Percentiles rank a stretch among this genome's conserved stretches.
Evolutionary conservation across 2,888 invertebrate species (phyloP).

Genomic region (Philereme transversata): DNA sequence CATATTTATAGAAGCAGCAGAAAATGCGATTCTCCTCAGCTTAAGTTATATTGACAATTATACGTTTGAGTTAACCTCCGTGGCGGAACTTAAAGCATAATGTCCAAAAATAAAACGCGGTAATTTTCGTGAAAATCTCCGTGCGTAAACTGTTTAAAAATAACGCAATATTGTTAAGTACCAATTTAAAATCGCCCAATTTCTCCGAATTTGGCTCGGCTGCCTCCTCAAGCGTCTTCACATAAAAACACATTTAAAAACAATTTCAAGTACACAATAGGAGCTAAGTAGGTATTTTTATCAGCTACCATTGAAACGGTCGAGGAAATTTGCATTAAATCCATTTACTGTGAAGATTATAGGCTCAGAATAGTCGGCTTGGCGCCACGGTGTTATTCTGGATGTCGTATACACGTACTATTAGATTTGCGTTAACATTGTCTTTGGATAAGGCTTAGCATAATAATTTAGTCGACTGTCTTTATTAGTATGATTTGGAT

Average conservation of each 20-base stretch:
- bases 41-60: too few relatives aligned
- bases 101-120: not conserved
- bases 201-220: slow-evolving; percentile 33
- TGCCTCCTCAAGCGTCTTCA: slow-evolving; percentile 35
- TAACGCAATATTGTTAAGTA: slow-evolving; percentile 29
- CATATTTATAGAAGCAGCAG: too few relatives aligned
- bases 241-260: slow-evolving; percentile 51
- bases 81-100: not conserved
- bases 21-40: too few relatives aligned
- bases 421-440: slow-evolving; percentile 34
- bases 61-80: too few relatives aligned
- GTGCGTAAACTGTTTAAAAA: slow-evolving; percentile 26
- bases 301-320: slow-evolving; percentile 62
- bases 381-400: slow-evolving; percentile 51
- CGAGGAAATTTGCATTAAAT: slow-evolving; percentile 74
- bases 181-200: slow-evolving; percentile 34
- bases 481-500: slow-evolving; percentile 31
- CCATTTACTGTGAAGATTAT: slow-evolving; percentile 74
- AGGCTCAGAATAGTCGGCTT: slow-evolving; percentile 66
- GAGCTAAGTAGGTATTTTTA: slow-evolving; percentile 63
- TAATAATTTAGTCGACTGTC: slow-evolving; percentile 31
- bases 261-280: slow-evolving; percentile 62
- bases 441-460: slow-evolving; percentile 32
- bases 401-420: slow-evolving; percentile 29
- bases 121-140: slow-evolving; percentile 8